Evolutionary conservation across 2,797 vertebrate species (phyloP).

Genomic region (Gouania willdenowi): DNA sequence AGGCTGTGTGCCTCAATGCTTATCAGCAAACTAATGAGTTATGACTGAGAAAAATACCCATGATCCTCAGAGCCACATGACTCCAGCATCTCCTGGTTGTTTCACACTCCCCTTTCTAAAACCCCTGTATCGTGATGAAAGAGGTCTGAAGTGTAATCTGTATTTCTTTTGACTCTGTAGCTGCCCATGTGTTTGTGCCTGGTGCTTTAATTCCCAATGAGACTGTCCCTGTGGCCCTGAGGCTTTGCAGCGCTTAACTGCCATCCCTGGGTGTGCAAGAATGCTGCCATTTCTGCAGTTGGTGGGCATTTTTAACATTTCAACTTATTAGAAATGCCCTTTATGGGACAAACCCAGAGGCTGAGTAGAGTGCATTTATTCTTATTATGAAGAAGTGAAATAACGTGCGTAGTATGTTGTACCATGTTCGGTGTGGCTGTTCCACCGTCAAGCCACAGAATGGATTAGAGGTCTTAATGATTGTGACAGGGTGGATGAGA

Average conservation of each 20-base stretch:
- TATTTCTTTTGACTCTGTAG: conserved; percentile 23
- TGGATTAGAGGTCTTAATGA: conserved; percentile 1
- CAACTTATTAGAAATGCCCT: conserved; percentile 73
- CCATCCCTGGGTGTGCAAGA: conserved; percentile 57
- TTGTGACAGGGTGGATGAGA: conserved; percentile 11
- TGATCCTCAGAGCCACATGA: conserved; percentile 48
- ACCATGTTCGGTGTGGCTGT: not conserved
- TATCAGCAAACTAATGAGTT: conserved; percentile 70
- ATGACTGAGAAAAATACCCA: conserved; percentile 62
- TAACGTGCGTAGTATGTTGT: not conserved
- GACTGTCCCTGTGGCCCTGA: conserved; percentile 32
- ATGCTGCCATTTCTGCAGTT: conserved; percentile 41
- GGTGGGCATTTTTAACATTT: conserved; percentile 53
- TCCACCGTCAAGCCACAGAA: not conserved
- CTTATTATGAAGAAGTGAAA: conserved; percentile 30
- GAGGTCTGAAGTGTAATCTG: conserved; percentile 31
- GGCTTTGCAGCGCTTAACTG: conserved; percentile 61
- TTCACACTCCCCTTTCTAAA: too few relatives aligned
- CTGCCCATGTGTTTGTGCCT: conserved; percentile 12
- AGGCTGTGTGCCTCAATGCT: conserved; percentile 51
- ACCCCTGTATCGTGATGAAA: conserved; percentile 29
- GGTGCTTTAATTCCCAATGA: conserved; percentile 17
- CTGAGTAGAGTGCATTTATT: conserved; percentile 24
- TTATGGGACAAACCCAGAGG: conserved; percentile 53
- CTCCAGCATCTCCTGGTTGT: conserved; percentile 23